A percentile compares a stretch with the other conserved stretches of the same genome.
Evolutionary conservation across 2,113 vertebrate species (phyloP).

Genomic region (Oncorhynchus clarkii): DNA sequence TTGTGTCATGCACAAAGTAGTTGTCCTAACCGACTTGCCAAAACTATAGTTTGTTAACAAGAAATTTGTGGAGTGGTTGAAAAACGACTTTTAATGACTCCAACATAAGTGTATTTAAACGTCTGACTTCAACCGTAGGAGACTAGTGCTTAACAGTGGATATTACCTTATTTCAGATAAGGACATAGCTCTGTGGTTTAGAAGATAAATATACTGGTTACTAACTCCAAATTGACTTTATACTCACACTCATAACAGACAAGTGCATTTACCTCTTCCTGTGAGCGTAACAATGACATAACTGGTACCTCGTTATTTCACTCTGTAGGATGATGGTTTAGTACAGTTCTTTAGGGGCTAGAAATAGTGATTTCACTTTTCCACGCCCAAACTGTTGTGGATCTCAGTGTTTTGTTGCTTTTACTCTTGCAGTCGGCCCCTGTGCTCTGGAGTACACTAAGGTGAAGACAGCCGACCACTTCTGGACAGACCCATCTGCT

Average conservation of each 20-base stretch:
- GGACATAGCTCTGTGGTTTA: neutral
- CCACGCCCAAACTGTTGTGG: neutral
- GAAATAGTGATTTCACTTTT: neutral
- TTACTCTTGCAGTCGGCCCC: conserved; percentile 82
- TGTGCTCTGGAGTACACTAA: conserved; percentile 97
- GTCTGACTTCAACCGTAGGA: neutral
- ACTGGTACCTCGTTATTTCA: neutral
- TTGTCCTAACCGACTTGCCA: too few relatives aligned
- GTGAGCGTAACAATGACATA: neutral
- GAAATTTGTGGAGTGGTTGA: too few relatives aligned
- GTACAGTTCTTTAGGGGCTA: neutral
- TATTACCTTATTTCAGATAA: neutral
- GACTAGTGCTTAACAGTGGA: neutral
- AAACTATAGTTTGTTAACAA: too few relatives aligned
- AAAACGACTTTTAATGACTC: too few relatives aligned
- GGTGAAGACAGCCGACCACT: conserved; percentile 97
- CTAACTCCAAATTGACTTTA: neutral
- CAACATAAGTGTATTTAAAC: too few relatives aligned
- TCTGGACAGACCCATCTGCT: conserved; percentile 96
- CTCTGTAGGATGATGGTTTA: neutral
- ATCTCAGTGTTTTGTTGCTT: neutral
- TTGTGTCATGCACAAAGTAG: too few relatives aligned
- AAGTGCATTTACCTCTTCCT: neutral
- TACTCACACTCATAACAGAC: neutral
- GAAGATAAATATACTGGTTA: neutral